Evolutionary conservation across 2,888 invertebrate species (phyloP).

Genomic region (Brenthis ino): DNA sequence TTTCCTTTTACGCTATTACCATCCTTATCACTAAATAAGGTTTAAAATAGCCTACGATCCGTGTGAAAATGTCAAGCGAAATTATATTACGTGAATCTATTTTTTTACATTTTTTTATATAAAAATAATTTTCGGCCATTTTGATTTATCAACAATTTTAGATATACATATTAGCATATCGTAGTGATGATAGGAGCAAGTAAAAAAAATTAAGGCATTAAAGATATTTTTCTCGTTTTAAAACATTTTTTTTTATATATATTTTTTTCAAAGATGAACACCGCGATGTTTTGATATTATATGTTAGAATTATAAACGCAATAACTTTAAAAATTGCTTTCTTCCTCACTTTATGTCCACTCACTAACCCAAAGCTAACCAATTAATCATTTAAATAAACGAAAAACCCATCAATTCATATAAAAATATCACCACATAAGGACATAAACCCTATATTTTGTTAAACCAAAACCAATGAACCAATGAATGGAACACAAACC

Average conservation of each 20-base stretch:
- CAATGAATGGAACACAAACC: conserved; percentile 16
- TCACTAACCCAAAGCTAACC: background rate
- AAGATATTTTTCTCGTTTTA: conserved; percentile 13
- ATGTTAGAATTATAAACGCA: conserved; percentile 10
- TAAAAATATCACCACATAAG: background rate
- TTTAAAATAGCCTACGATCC: conserved; percentile 47
- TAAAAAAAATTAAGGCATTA: conserved; percentile 3
- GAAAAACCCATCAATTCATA: background rate
- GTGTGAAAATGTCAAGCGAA: conserved; percentile 21
- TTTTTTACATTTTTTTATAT: conserved; percentile 33
- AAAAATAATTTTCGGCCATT: conserved; percentile 29
- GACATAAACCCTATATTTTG: too few species aligned
- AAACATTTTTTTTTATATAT: conserved; percentile 1
- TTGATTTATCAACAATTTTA: background rate
- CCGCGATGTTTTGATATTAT: background rate
- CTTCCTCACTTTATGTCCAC: background rate
- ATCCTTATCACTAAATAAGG: conserved; percentile 52
- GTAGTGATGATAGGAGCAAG: conserved; percentile 3
- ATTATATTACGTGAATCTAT: conserved; percentile 3
- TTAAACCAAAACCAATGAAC: background rate
- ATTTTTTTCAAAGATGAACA: conserved; percentile 4
- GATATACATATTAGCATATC: background rate
- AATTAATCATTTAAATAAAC: background rate
- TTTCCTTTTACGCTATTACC: conserved; percentile 45
- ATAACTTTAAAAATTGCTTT: background rate